Base-by-base conservation (phyloP, 2,797 vertebrate genomes). In the Clarias platycephalus region DNA sequence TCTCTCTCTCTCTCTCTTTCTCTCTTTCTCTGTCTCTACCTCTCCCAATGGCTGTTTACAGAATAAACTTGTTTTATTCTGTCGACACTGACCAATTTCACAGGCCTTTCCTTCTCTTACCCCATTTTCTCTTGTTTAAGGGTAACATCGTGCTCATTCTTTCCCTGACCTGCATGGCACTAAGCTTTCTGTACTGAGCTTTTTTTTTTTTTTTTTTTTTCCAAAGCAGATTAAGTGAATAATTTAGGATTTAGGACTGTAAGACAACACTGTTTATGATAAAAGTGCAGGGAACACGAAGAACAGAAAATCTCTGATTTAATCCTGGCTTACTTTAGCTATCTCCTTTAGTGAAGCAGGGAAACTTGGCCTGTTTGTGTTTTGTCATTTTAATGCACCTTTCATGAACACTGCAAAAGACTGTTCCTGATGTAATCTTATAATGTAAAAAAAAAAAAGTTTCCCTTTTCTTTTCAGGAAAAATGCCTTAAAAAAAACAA, bases 1-100 rank as follows among this genome's bases (percentile, higher is more conserved):
- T 70, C 67, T 70, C 64, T 16, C 28, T 34, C 62, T 66, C 3
- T 40, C 16, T 28, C 15, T 1, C 8, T 74, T 26, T 31, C 12
- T 81, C 18, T 66, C 20, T 31, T 4, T 58, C 1, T 55, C 49
- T 24, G 4, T 66, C 20, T 24, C 18, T 26, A 16, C 44, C n/a
- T 67, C 28, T 67, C 58, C 49, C 49, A 53, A 13, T 53, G 49
- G 2, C 49, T 53, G 12, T 53, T 53, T 53, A 53, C 49, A 53
- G 12, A 53, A 53, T 53, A 64, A 64, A 4, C 16, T 60, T 40
- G 60, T 37, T 83, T 60, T 58, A n/a, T 7, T 58, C n/a, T 34
- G 15, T 64, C 8, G 26, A 64, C 22, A 83, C 67, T 84, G 78
- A 55, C 86, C 64, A 70, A 75, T 87, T 86, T 72, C 72, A 83